Conservation (phyloP, 1,140 invertebrate species). For the Eciton burchellii region DNA sequence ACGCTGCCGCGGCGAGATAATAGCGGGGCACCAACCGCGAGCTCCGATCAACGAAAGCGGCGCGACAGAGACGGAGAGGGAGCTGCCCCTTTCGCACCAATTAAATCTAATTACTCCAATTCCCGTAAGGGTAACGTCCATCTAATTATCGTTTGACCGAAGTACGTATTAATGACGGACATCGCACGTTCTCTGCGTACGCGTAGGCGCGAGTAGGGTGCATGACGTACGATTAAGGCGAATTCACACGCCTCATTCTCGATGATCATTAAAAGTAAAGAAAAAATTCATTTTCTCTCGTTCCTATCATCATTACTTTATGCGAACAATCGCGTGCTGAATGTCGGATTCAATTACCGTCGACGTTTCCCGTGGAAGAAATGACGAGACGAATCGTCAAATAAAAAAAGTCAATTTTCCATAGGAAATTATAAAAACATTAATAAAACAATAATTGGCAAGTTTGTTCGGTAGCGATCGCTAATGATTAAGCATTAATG, state of each 20-base stretch:
- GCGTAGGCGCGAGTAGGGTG: slow-evolving; percentile 36
- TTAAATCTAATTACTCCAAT: slow-evolving; percentile 84
- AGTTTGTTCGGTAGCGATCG: too few species aligned
- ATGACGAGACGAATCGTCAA: neutral
- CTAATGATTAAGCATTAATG: too few species aligned
- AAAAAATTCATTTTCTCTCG: neutral
- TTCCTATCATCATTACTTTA: too few species aligned
- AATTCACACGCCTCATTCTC: slow-evolving; percentile 25
- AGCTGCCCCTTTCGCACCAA: slow-evolving; percentile 76
- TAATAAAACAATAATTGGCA: neutral
- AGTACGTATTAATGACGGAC: slow-evolving; percentile 80
- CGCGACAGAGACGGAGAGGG: slow-evolving; percentile 22
- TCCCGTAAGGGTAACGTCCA: slow-evolving; percentile 81
- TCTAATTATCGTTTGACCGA: slow-evolving; percentile 83
- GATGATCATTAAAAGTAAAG: neutral
- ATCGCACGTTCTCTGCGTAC: slow-evolving; percentile 13
- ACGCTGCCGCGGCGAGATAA: slow-evolving; percentile 66
- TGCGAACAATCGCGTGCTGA: too few species aligned
- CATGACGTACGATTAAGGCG: slow-evolving; percentile 49
- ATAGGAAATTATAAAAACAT: neutral
- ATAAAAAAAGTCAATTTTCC: neutral
- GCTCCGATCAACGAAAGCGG: slow-evolving; percentile 34
- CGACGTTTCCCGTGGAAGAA: too few species aligned
- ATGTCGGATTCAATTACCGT: too few species aligned
- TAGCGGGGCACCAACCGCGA: slow-evolving; percentile 67